phyloP scores from a whole-genome alignment of 1,140 invertebrate genomes.

The Steinernema khuongi region DNA sequence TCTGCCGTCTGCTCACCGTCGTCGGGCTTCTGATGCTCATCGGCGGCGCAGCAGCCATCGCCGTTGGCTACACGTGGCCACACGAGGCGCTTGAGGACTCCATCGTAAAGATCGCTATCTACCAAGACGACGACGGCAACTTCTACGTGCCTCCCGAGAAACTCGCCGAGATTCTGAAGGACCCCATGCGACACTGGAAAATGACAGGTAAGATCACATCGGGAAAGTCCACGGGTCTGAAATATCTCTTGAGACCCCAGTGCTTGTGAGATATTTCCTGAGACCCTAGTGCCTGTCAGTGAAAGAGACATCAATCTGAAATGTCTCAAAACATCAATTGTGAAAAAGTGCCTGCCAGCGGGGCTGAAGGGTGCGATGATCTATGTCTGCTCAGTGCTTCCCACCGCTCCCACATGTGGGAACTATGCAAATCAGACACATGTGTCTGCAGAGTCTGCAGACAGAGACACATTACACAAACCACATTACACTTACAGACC shows the following conservation, averaged over 20 bases:
- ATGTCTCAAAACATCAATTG: too few relatives aligned
- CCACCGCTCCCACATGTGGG: too few relatives aligned
- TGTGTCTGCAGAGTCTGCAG: too few relatives aligned
- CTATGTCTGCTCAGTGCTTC: too few relatives aligned
- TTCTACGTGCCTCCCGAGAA: conserved; percentile 56
- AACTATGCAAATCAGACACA: too few relatives aligned
- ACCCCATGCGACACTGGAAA: conserved; percentile 56
- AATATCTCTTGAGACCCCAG: too few relatives aligned
- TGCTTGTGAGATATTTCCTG: too few relatives aligned
- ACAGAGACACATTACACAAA: too few relatives aligned
- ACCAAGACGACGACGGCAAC: conserved; percentile 53
- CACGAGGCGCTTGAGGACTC: conserved; percentile 43
- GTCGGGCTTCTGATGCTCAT: conserved; percentile 50
- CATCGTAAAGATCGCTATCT: conserved; percentile 44
- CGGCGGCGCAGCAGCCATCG: conserved; percentile 47
- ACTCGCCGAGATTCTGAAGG: conserved; percentile 47
- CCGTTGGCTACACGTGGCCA: conserved; percentile 54
- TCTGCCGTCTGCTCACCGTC: conserved; percentile 52
- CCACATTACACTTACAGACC: conserved; percentile 13
- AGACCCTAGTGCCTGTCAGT: too few relatives aligned
- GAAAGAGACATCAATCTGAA: too few relatives aligned
- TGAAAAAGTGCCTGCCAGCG: too few relatives aligned
- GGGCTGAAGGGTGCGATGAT: too few relatives aligned
- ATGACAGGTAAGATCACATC: conserved; percentile 46
- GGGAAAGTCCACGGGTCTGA: neutral